A percentile compares a stretch with the other conserved stretches of the same genome.
Evolutionary conservation across 2,797 vertebrate species (phyloP).

Genomic region (Nothura maculosa): DNA sequence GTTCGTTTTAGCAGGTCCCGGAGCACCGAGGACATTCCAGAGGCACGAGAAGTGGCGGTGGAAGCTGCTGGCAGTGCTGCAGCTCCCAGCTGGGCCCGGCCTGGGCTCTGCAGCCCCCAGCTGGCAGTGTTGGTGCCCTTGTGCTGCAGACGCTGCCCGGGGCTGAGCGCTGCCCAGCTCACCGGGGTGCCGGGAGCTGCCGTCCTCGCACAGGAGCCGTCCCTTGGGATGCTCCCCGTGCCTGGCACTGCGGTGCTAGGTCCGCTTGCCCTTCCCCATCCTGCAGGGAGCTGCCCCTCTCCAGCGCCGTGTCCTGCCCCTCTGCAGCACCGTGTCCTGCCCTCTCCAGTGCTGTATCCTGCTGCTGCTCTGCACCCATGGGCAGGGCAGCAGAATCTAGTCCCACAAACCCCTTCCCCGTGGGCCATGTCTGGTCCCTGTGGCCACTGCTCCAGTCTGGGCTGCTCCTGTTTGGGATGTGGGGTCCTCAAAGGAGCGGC

Average conservation of each 20-base stretch:
- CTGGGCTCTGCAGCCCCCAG: too few relatives aligned
- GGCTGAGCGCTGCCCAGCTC: background rate
- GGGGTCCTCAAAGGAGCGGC: background rate
- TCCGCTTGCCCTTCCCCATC: too few relatives aligned
- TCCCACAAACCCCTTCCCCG: too few relatives aligned
- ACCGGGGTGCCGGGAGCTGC: fast-evolving
- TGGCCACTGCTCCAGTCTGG: too few relatives aligned
- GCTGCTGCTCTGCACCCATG: background rate
- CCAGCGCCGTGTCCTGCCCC: too few relatives aligned
- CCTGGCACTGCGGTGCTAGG: fast-evolving
- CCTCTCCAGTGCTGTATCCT: background rate
- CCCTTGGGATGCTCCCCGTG: fast-evolving
- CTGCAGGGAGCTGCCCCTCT: background rate
- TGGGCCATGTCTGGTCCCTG: too few relatives aligned
- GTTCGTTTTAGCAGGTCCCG: conserved; percentile 48
- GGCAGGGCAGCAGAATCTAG: too few relatives aligned
- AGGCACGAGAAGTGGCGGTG: conserved; percentile 35
- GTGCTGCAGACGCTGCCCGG: background rate
- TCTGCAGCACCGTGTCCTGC: too few relatives aligned
- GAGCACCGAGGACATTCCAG: conserved; percentile 1
- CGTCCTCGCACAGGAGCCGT: background rate
- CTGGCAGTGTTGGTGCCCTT: background rate
- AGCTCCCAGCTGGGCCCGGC: too few relatives aligned
- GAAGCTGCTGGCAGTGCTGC: conserved; percentile 47
- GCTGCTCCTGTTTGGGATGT: background rate